Percentiles rank a stretch among this genome's conserved stretches.
Conservation (phyloP, 1,140 invertebrate genomes). For the Drosophila melanogaster region DNA sequence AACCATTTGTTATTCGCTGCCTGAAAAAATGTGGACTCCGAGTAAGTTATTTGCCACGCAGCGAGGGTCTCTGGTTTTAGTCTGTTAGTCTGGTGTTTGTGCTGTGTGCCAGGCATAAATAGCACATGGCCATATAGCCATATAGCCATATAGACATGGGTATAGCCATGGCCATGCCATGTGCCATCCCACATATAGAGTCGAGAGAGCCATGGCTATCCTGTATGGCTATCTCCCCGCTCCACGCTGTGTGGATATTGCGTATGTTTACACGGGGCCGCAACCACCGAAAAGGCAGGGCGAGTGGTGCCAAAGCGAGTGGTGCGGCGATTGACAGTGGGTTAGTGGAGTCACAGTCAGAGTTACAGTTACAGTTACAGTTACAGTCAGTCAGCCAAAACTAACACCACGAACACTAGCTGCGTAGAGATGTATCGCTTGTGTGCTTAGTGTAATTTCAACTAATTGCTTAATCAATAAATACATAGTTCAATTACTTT, state of each 20-base stretch:
- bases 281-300: conserved; percentile 30
- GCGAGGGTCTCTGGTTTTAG: conserved; percentile 4
- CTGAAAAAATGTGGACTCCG: conserved; percentile 14
- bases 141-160: conserved; percentile 8
- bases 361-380: conserved; percentile 1
- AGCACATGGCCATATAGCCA: conserved; percentile 46
- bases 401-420: conserved; percentile 9
- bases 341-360: conserved; percentile 11
- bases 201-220: conserved; percentile 3
- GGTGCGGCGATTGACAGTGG: background rate
- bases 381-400: background rate
- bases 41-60: conserved; percentile 42
- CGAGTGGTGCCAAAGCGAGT: background rate
- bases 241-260: conserved; percentile 40
- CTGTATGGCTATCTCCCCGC: background rate
- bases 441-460: conserved; percentile 62
- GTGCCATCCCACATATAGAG: background rate
- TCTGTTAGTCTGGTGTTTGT: conserved; percentile 38
- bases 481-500: conserved; percentile 60
- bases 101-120: conserved; percentile 56
- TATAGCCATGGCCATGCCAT: conserved; percentile 10
- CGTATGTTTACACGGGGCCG: conserved; percentile 50
- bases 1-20: conserved; percentile 32
- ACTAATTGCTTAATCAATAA: conserved; percentile 80
- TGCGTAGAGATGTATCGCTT: conserved; percentile 39